Base-by-base conservation (phyloP, 92 coral and sea anemone species). In the Isaurus tuberculatus region DNA sequence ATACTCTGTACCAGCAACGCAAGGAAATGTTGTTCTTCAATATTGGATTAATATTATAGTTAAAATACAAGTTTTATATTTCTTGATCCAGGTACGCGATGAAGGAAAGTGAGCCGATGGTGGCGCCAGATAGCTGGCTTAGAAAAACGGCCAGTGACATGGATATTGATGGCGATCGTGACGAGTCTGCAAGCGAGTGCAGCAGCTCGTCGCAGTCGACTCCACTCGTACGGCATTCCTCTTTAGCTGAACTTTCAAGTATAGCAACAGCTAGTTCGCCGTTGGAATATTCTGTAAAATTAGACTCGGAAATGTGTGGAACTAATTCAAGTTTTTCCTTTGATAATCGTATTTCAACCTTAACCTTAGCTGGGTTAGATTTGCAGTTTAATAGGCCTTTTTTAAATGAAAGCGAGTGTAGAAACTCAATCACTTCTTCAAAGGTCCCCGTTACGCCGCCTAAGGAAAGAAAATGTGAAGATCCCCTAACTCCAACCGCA, bases 401-500 rank as follows among this genome's bases (percentile, higher is more conserved):
- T 32, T 77, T 53, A 48, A 57, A 14, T 58, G 82, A 40, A 36
- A 30, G 16, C 53, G 2, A 8, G 64, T 22, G 31, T 33, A 58
- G 51, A 58, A 58, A 25, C 34, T 58, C 53, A 20, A 42, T 25
- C 51, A 26, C 55, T 34, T 75, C 26, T 43, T 36, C 85, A 20
- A 74, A 80, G 20, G 85, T 85, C 22, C 98, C 94, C 4, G 88
- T 87, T 13, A 95, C 98, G 16, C 98, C 98, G 26, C 95, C 98
- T 36, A 96, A 96, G 75, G 86, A 58, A 0, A 44, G 72, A 13
- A 80, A 70, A 25, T 65, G 72, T 16, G 95, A 90, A 20, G 98
- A 96, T 33, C 99, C 99, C 14, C 85, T 96, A 6, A 96, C 99
- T 65, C 99, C 99, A 15, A 94, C 98, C 17, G 99, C 99, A 22